Percentiles rank a stretch among this genome's conserved stretches.
phyloP scores from a whole-genome alignment of 2,113 vertebrate species.

The Heloderma charlesbogerti region DNA sequence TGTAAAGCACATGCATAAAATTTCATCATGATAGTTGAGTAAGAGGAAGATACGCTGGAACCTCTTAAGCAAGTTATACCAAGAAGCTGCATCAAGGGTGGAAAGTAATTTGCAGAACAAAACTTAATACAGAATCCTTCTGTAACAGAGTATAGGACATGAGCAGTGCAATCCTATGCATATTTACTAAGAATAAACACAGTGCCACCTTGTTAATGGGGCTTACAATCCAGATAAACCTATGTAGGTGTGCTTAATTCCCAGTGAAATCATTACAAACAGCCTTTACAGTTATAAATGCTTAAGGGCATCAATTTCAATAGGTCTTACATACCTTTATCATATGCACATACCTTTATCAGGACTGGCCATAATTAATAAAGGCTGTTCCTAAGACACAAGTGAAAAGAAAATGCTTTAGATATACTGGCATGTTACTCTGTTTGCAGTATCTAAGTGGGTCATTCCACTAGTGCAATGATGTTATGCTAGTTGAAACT shows the following conservation, averaged over 20 bases:
- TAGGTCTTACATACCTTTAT: background rate
- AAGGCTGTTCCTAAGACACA: conserved; percentile 5
- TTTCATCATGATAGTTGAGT: background rate
- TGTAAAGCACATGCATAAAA: conserved; percentile 33
- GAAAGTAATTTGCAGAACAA: background rate
- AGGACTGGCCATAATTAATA: background rate
- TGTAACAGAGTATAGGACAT: conserved; percentile 1
- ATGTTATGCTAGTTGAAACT: too few relatives aligned
- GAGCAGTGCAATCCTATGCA: conserved; percentile 9
- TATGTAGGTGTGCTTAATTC: background rate
- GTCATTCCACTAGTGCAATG: too few relatives aligned
- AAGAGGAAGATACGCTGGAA: background rate
- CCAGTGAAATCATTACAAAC: background rate
- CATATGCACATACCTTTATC: background rate
- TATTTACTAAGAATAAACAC: background rate
- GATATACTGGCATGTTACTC: conserved; percentile 1
- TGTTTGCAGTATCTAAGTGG: too few relatives aligned
- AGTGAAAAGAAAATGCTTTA: conserved; percentile 23
- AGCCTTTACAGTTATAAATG: background rate
- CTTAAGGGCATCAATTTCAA: background rate
- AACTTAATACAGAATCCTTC: background rate
- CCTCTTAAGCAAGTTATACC: conserved; percentile 19
- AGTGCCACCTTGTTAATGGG: background rate
- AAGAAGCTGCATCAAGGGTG: background rate
- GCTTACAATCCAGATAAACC: background rate